These are phyloP conservation scores for Xenus cinereus DNA, from an alignment of 2,113 vertebrate genomes.

Conservation along the genomic window DNA sequence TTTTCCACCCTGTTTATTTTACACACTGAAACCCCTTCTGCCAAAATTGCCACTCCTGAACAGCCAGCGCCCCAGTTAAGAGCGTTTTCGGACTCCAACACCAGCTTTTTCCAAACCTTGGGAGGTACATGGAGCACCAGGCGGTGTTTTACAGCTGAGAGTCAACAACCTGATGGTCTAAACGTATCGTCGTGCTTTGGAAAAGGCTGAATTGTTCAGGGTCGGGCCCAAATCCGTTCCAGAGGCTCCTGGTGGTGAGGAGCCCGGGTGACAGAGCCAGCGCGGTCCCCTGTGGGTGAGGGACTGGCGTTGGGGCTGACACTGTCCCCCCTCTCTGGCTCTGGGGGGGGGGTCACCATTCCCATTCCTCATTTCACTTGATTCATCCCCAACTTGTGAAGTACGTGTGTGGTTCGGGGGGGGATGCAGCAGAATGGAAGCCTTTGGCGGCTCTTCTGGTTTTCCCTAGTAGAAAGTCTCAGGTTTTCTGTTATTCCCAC, in stretches of 20 bases:
- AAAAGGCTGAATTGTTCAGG: not conserved
- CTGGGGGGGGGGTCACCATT: not conserved
- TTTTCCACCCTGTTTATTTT: fast-evolving
- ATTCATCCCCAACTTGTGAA: fast-evolving
- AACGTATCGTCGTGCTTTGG: fast-evolving
- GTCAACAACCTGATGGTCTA: not conserved
- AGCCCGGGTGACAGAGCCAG: fast-evolving
- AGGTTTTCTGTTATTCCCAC: not conserved
- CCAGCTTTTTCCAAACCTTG: not conserved
- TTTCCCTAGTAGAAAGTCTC: not conserved
- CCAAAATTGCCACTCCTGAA: fast-evolving
- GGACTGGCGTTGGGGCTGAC: not conserved
- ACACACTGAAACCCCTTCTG: not conserved
- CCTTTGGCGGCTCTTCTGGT: not conserved
- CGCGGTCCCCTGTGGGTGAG: fast-evolving
- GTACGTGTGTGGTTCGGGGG: fast-evolving
- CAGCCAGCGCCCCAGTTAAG: not conserved
- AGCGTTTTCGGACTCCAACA: not conserved
- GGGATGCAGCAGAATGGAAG: not conserved
- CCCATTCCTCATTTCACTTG: not conserved
- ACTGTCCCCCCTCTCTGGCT: fast-evolving
- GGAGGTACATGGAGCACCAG: not conserved
- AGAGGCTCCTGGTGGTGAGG: not conserved
- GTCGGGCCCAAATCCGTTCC: not conserved
- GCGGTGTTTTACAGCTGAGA: fast-evolving